These are phyloP conservation scores for Paguma larvata DNA, from an alignment of 2,797 vertebrate species.

Conservation along the genomic window DNA sequence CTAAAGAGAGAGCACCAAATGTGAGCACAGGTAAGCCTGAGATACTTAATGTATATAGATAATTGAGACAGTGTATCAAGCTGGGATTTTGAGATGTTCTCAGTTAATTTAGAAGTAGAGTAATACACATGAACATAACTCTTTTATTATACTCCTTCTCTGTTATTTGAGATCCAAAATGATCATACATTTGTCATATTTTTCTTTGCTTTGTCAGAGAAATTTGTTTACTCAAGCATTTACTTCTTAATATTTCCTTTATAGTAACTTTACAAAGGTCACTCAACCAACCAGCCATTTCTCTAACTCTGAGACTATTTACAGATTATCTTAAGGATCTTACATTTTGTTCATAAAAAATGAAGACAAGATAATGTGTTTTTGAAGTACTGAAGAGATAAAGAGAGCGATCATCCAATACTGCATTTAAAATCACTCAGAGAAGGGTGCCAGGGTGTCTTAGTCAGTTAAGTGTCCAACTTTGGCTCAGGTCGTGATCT, in stretches of 20 bases:
- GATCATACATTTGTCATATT: not conserved
- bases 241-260: not conserved
- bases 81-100: not conserved
- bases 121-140: not conserved
- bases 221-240: not conserved
- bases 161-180: not conserved
- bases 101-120: not conserved
- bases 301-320: constrained; percentile 42
- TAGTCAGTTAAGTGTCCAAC: too few species aligned
- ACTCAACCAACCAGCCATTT: not conserved
- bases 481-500: too few species aligned
- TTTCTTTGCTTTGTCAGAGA: not conserved
- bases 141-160: not conserved
- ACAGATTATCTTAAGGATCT: not conserved
- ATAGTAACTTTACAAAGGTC: not conserved
- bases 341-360: not conserved
- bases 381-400: not conserved
- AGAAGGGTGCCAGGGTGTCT: not conserved
- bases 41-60: not conserved
- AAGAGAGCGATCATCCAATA: not conserved
- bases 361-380: not conserved
- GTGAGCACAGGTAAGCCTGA: not conserved
- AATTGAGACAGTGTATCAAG: not conserved
- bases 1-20: not conserved
- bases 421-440: not conserved